Base-by-base conservation (phyloP, 2,888 invertebrate genomes). In the Yponomeuta sedellus region DNA sequence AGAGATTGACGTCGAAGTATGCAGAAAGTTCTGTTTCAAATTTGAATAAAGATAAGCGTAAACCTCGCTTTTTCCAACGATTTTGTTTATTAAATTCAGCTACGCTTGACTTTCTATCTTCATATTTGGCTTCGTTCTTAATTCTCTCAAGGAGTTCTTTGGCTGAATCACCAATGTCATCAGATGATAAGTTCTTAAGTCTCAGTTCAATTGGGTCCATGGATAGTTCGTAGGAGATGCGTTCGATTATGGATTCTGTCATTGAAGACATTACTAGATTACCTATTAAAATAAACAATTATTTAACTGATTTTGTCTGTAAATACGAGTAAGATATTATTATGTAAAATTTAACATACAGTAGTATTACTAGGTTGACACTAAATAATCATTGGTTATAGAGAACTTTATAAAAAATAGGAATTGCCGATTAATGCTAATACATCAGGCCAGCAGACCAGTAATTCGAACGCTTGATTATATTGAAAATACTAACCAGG, bases 11-110 rank as follows among this genome's bases (percentile, higher is more conserved):
- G 68, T 91, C 79, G 70, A 79, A 92, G 28, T 83, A 83, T 4
- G 90, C 91, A 58, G 77, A 84, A 59, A 88, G 77, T 20, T 71
- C 70, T 2, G 93, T 80, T 0, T 88, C 85, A 83, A 93, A 96
- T 69, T 91, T 92, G 84, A 95, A 91, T 0, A 94, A 93, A 0
- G 93, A 88, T 22, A 94, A 74, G 10, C 93, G 79, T 2, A 94
- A 79, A 0, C 94, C 96, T 65, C 92, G 91, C 78, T 96, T 96
- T 72, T 93, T 94, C 95, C 96, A 96, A 64, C 94, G 86, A 79
- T 96, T 95, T 69, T 90, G 71, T n/a, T 79, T 73, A 75, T 95
- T 95, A 73, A 92, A 95, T 12, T 82, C 74, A 22, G 88, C 80
- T 5, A 94, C 85, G 12, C 78, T 84, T 61, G 75, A 73, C 71